These are phyloP conservation scores for Tiliacea citrago DNA, from an alignment of 2,888 invertebrate species.

Conservation along the genomic window DNA sequence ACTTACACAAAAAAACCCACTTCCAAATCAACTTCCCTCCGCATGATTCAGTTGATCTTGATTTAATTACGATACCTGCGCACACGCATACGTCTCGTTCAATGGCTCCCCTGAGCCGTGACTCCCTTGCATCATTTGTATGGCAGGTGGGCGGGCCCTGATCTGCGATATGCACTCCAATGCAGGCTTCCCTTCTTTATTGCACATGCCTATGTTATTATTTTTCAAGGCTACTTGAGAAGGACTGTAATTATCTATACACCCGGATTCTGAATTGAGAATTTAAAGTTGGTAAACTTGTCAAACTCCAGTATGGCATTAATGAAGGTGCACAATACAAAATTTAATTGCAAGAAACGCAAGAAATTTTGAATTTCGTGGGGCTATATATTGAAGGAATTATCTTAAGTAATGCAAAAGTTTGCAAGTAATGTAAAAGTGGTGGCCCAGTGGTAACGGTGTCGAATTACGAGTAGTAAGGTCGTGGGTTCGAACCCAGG, in stretches of 20 bases:
- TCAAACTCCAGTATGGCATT: neutral
- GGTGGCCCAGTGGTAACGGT: no score
- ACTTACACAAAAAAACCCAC: slow-evolving; percentile 3
- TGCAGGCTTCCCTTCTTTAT: slow-evolving; percentile 43
- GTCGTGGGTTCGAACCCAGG: no score
- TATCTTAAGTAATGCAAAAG: no score
- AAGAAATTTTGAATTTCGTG: neutral
- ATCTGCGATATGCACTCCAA: slow-evolving; percentile 41
- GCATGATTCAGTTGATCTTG: slow-evolving; percentile 41
- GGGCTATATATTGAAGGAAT: neutral
- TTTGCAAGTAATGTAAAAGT: no score
- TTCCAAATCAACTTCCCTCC: slow-evolving; percentile 5
- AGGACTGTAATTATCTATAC: slow-evolving; percentile 12
- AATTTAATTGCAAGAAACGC: neutral
- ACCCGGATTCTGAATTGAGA: neutral
- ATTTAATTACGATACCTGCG: slow-evolving; percentile 48
- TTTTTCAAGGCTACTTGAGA: slow-evolving; percentile 51
- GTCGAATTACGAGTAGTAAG: no score
- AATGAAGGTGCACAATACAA: neutral
- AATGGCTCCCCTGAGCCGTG: slow-evolving; percentile 53
- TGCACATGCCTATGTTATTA: slow-evolving; percentile 40
- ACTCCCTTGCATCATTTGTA: slow-evolving; percentile 57
- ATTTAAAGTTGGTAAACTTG: neutral
- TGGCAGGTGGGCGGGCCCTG: slow-evolving; percentile 55
- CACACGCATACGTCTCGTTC: slow-evolving; percentile 28